Base-by-base conservation (phyloP, 2,888 invertebrate species). In the Portevinia maculata region DNA sequence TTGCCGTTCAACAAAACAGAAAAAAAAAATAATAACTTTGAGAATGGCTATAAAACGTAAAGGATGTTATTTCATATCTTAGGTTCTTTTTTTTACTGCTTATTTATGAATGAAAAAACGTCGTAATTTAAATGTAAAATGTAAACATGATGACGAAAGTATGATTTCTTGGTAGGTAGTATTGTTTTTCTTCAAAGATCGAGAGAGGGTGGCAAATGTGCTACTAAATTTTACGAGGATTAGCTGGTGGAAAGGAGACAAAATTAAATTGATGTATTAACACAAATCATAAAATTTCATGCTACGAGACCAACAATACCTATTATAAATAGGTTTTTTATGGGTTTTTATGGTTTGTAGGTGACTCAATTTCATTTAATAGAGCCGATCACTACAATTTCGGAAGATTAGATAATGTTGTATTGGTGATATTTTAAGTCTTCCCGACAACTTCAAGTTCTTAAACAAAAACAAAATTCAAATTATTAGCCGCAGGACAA, bases 91-190 rank as follows among this genome's bases (percentile, higher is more conserved):
- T 34, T 24, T 24, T 24, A 32, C 11, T 57, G 7, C 30, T 64
- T 67, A 60, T 67, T 67, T 67, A 75, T 53, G 60, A 75, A 75
- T 67, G 50, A 41, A 62, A 55, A 59, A 59, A 59, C n/a, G 34
- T 53, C 60, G 46, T 53, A 53, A 53, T 75, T 69, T 75, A 64
- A 64, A 64, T 57, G 73, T 46, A 64, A 74, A 75, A 60, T 69
- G 67, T 55, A 60, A 67, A 65, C 59, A 75, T 69, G 59, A 65
- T 69, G 75, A 67, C 53, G 60, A 75, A 75, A 69, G 67, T 69
- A 69, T 67, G 75, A 60, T 60, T 69, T 74, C 62, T 48, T 73
- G 48, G n/a, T 44, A 11, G 34, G 34, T 34, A 11, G n/a, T 7
- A 13, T 13, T 32, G 7, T 37, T 39, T 37, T 28, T 15, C 55